A percentile compares a stretch with the other conserved stretches of the same genome.
These are phyloP conservation scores for Macrotis lagotis DNA, from an alignment of 2,113 vertebrate genomes.

Conservation along the genomic window DNA sequence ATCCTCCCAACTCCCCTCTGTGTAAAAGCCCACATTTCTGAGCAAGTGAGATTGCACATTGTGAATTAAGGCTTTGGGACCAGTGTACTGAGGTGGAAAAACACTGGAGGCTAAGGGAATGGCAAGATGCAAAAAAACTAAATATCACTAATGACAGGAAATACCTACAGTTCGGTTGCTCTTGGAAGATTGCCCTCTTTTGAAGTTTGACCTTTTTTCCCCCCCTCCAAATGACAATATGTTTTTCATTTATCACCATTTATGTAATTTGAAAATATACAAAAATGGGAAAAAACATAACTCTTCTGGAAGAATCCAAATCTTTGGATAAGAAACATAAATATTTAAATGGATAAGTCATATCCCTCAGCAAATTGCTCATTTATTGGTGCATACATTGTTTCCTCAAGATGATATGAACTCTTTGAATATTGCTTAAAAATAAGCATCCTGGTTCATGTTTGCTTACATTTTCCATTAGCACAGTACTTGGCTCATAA, in stretches of 20 bases:
- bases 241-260: neutral
- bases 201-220: neutral
- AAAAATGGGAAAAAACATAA: neutral
- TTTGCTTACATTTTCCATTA: neutral
- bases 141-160: neutral
- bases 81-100: neutral
- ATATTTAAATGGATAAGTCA: neutral
- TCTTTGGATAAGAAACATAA: neutral
- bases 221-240: neutral
- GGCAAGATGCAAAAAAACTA: neutral
- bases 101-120: too few relatives aligned
- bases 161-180: neutral
- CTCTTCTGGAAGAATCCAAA: neutral
- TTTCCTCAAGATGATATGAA: neutral
- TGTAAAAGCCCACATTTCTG: constrained; percentile 12
- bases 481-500: too few relatives aligned
- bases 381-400: neutral
- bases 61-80: neutral
- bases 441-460: neutral
- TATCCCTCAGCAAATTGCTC: neutral
- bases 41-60: neutral
- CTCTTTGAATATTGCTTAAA: neutral
- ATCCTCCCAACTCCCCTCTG: constrained; percentile 33
- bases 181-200: neutral
- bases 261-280: neutral